These are phyloP conservation scores for Elegia similella DNA, from an alignment of 2,888 invertebrate species.

Conservation along the genomic window DNA sequence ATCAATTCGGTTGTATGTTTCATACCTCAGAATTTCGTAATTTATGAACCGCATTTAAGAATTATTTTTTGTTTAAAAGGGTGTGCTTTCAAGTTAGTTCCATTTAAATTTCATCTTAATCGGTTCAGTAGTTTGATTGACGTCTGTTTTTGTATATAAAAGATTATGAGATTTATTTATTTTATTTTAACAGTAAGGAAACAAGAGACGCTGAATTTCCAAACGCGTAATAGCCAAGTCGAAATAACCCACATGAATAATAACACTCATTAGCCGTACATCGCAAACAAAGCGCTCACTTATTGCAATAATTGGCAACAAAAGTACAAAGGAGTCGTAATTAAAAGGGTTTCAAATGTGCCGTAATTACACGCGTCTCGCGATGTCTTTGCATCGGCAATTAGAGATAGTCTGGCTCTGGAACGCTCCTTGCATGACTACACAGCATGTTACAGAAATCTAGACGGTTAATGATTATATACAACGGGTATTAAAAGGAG, in stretches of 20 bases:
- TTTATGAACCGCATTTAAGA: too few relatives aligned
- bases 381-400: slow-evolving; percentile 28
- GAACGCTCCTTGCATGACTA: background rate
- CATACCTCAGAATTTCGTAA: too few relatives aligned
- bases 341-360: slow-evolving; percentile 63
- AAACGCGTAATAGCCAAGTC: background rate
- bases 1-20: too few relatives aligned
- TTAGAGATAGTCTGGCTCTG: slow-evolving; percentile 19
- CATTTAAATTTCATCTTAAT: too few relatives aligned
- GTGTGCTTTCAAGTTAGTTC: too few relatives aligned
- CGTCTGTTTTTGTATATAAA: too few relatives aligned
- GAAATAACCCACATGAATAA: slow-evolving; percentile 31
- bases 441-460: background rate
- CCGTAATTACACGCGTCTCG: slow-evolving; percentile 55
- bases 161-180: too few relatives aligned
- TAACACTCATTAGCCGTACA: slow-evolving; percentile 36
- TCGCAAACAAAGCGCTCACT: slow-evolving; percentile 48
- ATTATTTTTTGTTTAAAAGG: too few relatives aligned
- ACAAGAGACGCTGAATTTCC: background rate
- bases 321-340: slow-evolving; percentile 59
- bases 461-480: too few relatives aligned
- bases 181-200: background rate
- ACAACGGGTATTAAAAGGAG: too few relatives aligned
- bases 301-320: slow-evolving; percentile 70
- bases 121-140: too few relatives aligned